Percentiles rank a stretch among this genome's conserved stretches.
These are phyloP conservation scores for Biston stratarius DNA, from an alignment of 2,888 invertebrate species.

Conservation along the genomic window DNA sequence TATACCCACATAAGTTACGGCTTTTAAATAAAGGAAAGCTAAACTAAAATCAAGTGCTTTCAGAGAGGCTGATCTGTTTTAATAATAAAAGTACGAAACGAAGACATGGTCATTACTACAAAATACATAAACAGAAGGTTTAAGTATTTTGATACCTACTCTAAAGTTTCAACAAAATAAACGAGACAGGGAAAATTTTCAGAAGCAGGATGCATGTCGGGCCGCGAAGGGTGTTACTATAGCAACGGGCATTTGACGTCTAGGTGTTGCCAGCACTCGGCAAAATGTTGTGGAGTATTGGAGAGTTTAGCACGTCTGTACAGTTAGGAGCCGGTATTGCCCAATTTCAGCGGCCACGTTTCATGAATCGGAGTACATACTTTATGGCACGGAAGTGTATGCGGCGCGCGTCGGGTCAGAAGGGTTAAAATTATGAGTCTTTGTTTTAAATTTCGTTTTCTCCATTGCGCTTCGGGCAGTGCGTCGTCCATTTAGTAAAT, in stretches of 20 bases:
- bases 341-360: conserved; percentile 47
- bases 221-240: conserved; percentile 80
- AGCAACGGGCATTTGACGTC: conserved; percentile 73
- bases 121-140: conserved; percentile 16
- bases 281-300: conserved; percentile 40
- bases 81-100: not conserved
- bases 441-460: conserved; percentile 77
- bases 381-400: conserved; percentile 62
- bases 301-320: conserved; percentile 45
- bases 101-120: conserved; percentile 1
- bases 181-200: conserved; percentile 67
- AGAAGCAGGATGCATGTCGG: conserved; percentile 72
- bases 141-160: conserved; percentile 70
- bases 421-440: conserved; percentile 73
- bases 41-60: too few relatives aligned
- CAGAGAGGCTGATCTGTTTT: not conserved
- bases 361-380: conserved; percentile 56
- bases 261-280: conserved; percentile 70
- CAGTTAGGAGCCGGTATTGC: conserved; percentile 42
- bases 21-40: too few relatives aligned
- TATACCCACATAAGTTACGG: too few relatives aligned
- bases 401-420: conserved; percentile 64
- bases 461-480: conserved; percentile 59
- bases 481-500: conserved; percentile 61
- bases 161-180: conserved; percentile 59